A percentile compares a stretch with the other conserved stretches of the same genome.
These are phyloP conservation scores for Leptothorax acervorum DNA, from an alignment of 2,888 invertebrate genomes.

Conservation along the genomic window DNA sequence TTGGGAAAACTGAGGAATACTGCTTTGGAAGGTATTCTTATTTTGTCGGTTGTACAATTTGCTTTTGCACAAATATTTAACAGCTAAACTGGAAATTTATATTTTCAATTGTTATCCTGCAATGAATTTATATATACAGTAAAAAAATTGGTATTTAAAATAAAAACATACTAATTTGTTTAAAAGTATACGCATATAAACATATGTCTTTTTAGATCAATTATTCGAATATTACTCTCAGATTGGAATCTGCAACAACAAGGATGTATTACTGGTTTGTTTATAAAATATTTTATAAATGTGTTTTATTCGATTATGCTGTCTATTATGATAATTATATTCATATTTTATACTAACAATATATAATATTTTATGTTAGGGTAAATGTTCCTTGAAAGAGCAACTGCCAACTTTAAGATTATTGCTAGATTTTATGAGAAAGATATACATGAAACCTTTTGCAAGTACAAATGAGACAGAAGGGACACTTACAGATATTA, in stretches of 20 bases:
- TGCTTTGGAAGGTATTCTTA: conserved; percentile 69
- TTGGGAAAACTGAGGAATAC: conserved; percentile 71
- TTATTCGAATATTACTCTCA: conserved; percentile 75
- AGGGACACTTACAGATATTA: conserved; percentile 36
- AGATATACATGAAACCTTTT: conserved; percentile 53
- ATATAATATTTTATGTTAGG: conserved; percentile 68
- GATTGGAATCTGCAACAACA: conserved; percentile 76
- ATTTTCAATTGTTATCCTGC: background rate
- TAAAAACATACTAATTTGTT: background rate
- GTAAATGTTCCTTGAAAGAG: conserved; percentile 72
- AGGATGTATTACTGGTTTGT: conserved; percentile 76
- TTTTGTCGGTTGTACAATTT: background rate
- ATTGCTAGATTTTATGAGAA: conserved; percentile 75
- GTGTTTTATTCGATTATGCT: background rate
- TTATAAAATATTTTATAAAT: conserved; percentile 4
- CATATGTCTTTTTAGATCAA: conserved; percentile 67
- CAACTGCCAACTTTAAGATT: conserved; percentile 73
- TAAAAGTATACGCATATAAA: background rate
- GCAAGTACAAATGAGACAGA: background rate
- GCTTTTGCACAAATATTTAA: background rate
- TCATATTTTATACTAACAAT: background rate
- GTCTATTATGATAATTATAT: background rate
- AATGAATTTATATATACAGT: background rate
- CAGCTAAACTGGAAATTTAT: background rate
- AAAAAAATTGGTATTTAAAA: background rate